A percentile compares a stretch with the other conserved stretches of the same genome.
Conservation (phyloP, 1,140 invertebrate genomes). For the Bemisia tabaci region DNA sequence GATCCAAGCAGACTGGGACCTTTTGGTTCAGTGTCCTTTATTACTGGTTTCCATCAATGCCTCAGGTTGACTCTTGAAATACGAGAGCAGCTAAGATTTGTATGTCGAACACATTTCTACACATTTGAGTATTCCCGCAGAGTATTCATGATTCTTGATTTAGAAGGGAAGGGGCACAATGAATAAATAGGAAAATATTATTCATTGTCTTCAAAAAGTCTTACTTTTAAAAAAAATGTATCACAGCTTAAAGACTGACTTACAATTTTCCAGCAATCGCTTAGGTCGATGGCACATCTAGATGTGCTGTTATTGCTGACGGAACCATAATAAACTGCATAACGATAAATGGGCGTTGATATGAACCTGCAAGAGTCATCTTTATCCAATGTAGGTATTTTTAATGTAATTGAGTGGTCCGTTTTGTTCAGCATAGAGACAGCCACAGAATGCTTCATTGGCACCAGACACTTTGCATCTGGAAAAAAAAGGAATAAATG, state of each 20-base stretch:
- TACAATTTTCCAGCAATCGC: conserved; percentile 12
- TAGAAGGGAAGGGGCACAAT: too few species aligned
- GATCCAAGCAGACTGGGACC: too few species aligned
- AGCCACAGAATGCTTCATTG: conserved; percentile 35
- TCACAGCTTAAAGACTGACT: conserved; percentile 5
- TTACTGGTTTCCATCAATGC: too few species aligned
- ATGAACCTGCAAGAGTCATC: conserved; percentile 41
- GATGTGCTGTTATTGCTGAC: conserved; percentile 20
- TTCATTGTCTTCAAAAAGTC: too few species aligned
- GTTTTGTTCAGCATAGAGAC: conserved; percentile 37
- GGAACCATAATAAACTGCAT: conserved; percentile 48
- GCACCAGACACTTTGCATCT: conserved; percentile 49
- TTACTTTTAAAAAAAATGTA: too few species aligned
- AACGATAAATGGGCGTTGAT: conserved; percentile 48
- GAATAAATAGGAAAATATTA: too few species aligned
- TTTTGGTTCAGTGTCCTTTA: too few species aligned
- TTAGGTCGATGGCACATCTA: conserved; percentile 9
- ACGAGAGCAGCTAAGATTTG: too few species aligned
- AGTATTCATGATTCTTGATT: too few species aligned
- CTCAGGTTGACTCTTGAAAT: too few species aligned
- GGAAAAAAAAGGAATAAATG: conserved; percentile 5
- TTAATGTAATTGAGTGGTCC: conserved; percentile 45
- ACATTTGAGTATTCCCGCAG: too few species aligned
- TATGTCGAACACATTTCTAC: too few species aligned
- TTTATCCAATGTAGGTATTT: conserved; percentile 40